Conservation (phyloP, 1,140 invertebrate genomes). For the Drosophila littoralis region DNA sequence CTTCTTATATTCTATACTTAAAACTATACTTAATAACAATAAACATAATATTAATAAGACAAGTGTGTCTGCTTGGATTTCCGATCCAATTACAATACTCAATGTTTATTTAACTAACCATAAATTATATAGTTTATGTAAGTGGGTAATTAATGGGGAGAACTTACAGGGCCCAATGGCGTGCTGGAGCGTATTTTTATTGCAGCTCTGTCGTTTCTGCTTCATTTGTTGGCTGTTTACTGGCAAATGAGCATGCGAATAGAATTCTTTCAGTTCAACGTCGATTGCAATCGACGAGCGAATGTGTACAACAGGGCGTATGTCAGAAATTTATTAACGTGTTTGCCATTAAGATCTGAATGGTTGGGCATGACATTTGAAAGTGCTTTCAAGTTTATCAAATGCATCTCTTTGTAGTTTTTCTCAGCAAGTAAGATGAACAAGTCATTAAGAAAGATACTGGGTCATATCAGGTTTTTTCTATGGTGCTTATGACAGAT, state of each 20-base stretch:
- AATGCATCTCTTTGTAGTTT: neutral
- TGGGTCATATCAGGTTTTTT: too few relatives aligned
- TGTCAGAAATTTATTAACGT: constrained; percentile 26
- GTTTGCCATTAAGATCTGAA: constrained; percentile 33
- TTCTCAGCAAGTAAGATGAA: too few relatives aligned
- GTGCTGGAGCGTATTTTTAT: constrained; percentile 72
- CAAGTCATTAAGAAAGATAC: too few relatives aligned
- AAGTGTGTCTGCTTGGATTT: too few relatives aligned
- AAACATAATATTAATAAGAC: too few relatives aligned
- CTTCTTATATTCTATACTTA: too few relatives aligned
- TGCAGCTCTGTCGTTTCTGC: constrained; percentile 25
- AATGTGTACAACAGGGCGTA: constrained; percentile 21
- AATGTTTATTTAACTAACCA: neutral
- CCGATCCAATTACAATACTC: neutral
- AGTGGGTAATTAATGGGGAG: neutral
- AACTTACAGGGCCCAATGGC: constrained; percentile 76
- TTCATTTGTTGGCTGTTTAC: constrained; percentile 49
- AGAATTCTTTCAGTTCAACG: neutral
- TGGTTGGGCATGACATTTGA: constrained; percentile 27
- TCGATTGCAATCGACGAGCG: constrained; percentile 26
- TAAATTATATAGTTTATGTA: neutral
- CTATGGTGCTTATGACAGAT: too few relatives aligned
- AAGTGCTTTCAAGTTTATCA: constrained; percentile 19
- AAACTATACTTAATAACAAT: too few relatives aligned
- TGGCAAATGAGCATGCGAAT: constrained; percentile 19